Conservation (phyloP, 2,113 vertebrate species). For the Edolisoma coerulescens region DNA sequence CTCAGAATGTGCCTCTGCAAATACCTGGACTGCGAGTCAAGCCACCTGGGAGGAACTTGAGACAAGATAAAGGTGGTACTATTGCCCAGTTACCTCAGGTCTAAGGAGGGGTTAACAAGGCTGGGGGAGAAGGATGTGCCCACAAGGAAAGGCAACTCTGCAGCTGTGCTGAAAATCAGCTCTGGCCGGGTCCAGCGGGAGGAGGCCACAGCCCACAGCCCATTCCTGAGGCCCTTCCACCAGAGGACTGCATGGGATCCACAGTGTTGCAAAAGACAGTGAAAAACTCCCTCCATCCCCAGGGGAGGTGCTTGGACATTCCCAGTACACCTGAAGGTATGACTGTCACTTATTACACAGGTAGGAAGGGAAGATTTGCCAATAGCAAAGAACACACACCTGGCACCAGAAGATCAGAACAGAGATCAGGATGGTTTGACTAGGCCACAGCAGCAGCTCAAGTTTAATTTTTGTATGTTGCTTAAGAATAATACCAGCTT, state of each 20-base stretch:
- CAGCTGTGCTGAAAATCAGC: background rate
- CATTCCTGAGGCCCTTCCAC: background rate
- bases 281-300: background rate
- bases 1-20: background rate
- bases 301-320: background rate
- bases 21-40: background rate
- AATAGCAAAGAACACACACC: background rate
- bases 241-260: accelerated
- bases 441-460: background rate
- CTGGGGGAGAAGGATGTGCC: background rate
- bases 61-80: background rate
- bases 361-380: background rate
- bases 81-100: background rate
- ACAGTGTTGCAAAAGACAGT: background rate
- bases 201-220: background rate
- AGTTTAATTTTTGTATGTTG: background rate
- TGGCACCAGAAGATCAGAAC: background rate
- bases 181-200: accelerated
- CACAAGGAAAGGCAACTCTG: background rate
- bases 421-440: background rate
- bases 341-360: background rate
- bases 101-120: background rate
- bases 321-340: accelerated
- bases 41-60: background rate
- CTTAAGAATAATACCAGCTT: background rate